phyloP scores from a whole-genome alignment of 1,140 invertebrate species.

The Nasonia vitripennis region DNA sequence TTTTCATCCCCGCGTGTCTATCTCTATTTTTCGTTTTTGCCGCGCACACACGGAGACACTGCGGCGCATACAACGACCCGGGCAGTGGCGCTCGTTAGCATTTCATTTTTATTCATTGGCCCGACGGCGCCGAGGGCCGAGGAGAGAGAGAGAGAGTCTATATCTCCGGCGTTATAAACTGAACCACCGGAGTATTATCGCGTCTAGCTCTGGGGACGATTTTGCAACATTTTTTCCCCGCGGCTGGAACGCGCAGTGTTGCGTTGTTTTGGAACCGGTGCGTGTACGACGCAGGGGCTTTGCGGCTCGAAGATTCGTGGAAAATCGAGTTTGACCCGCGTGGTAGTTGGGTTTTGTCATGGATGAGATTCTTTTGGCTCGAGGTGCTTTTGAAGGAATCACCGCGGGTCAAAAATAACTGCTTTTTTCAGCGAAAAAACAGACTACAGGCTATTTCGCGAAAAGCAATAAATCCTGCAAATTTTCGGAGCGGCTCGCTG shows the following conservation, averaged over 20 bases:
- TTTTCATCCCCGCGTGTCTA: neutral
- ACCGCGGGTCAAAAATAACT: too few relatives aligned
- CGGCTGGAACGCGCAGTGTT: neutral
- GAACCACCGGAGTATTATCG: constrained; percentile 44
- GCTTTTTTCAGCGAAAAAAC: too few relatives aligned
- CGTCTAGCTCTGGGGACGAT: neutral
- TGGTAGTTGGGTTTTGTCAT: too few relatives aligned
- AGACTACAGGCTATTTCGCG: neutral
- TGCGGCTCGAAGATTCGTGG: too few relatives aligned
- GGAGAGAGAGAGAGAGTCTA: neutral
- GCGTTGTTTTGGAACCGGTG: too few relatives aligned
- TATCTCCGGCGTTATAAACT: constrained; percentile 5
- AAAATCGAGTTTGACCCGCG: too few relatives aligned
- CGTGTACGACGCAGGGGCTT: too few relatives aligned
- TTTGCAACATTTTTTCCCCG: constrained; percentile 10
- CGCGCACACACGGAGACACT: neutral
- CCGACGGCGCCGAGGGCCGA: constrained; percentile 32
- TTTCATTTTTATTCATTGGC: constrained; percentile 65
- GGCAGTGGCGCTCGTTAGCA: constrained; percentile 54
- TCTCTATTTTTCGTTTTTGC: neutral
- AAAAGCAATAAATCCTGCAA: too few relatives aligned
- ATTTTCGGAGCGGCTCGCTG: too few relatives aligned
- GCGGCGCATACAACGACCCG: neutral
- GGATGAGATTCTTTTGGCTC: too few relatives aligned
- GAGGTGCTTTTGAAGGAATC: too few relatives aligned